Percentiles rank a stretch among this genome's conserved stretches.
Evolutionary conservation across 2,113 vertebrate genomes (phyloP).

Genomic region (Glareola pratincola): DNA sequence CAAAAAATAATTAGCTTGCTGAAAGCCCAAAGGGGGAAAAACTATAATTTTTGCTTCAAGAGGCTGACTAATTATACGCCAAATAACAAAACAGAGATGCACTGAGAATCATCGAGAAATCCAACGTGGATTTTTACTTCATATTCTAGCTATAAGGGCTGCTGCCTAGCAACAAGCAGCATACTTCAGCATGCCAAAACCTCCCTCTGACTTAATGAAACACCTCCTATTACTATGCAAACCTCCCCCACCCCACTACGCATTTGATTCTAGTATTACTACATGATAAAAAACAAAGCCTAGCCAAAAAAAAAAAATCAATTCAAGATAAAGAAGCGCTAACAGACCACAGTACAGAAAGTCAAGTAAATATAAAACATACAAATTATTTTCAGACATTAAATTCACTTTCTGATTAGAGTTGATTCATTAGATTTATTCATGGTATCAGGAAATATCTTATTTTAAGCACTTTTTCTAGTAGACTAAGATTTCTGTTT

Average conservation of each 20-base stretch:
- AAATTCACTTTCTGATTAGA: neutral
- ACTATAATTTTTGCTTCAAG: constrained; percentile 72
- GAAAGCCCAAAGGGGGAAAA: constrained; percentile 55
- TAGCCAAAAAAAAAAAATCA: neutral
- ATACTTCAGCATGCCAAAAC: constrained; percentile 46
- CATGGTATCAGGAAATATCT: neutral
- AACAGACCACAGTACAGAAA: neutral
- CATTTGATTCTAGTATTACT: neutral
- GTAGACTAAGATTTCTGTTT: neutral
- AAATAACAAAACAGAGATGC: constrained; percentile 23
- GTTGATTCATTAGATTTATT: neutral
- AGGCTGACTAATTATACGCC: constrained; percentile 67
- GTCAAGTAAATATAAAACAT: neutral
- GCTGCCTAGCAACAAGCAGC: constrained; percentile 73
- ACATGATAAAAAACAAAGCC: neutral
- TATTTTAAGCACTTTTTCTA: neutral
- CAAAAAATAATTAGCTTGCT: constrained; percentile 68
- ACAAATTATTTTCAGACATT: neutral
- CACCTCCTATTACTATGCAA: constrained; percentile 14
- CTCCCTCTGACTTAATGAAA: constrained; percentile 33
- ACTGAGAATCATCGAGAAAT: constrained; percentile 47
- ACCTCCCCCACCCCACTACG: neutral
- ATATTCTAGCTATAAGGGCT: constrained; percentile 53
- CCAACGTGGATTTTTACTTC: constrained; percentile 54
- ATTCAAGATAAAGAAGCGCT: neutral